Base-by-base conservation (phyloP, 2,797 vertebrate species). In the Melopsittacus undulatus region DNA sequence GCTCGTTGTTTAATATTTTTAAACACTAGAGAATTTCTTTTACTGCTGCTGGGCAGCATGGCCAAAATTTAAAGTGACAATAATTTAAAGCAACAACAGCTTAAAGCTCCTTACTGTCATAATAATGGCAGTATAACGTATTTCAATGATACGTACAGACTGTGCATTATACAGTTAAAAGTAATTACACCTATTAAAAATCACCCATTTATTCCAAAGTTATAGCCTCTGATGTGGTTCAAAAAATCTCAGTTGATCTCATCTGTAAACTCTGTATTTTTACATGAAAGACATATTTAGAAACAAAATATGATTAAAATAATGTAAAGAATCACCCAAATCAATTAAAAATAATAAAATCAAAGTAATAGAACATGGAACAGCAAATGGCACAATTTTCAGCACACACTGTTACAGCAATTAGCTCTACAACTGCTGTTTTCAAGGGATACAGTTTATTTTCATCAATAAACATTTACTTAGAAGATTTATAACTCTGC, bases 41-140 rank as follows among this genome's bases (percentile, higher is more conserved):
- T 66, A 95, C 66, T 87, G 81, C 63, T 89, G 68, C 83, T 96
- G 85, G 79, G 90, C 89, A 96, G 93, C 72, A 66, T 30, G 62
- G 74, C 69, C 89, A 96, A 97, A 96, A 97, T 96, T 92, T 94
- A 91, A 97, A 97, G 83, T 96, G 81, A 94, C 92, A 97, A 76
- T 84, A 96, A 97, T 97, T 97, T 97, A 96, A 92, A 96, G 66
- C 48, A 5, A n/a, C 30, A 56, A 56, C 84, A 97, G 97, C 97
- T 97, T 97, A 96, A 93, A 96, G 66, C 54, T 94, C n/a, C 46
- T 95, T 97, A 96, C 68, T 94, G 88, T 62, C 88, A 96, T 92
- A 92, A 91, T 94, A 95, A 94, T 56, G 78, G 74, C 67, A 96
- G 21, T 38, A 10, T 85, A 95, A 96, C 14, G 8, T 63, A 32